Conservation (phyloP, 2,797 vertebrate genomes). For the Lateolabrax maculatus region DNA sequence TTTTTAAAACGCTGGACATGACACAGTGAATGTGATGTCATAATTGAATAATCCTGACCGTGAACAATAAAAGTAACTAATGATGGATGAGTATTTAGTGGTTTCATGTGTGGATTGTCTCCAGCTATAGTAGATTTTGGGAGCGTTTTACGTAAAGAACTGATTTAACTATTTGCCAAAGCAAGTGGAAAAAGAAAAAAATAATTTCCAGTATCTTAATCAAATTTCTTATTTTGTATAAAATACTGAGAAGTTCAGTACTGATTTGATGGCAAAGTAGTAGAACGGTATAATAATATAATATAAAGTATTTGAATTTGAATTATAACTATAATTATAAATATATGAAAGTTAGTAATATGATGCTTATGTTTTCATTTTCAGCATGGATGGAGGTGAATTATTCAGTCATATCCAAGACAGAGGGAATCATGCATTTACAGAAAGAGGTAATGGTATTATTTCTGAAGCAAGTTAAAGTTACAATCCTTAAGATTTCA, state of each 20-base stretch:
- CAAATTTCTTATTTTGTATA: neutral
- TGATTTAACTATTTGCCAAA: neutral
- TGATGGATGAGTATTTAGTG: neutral
- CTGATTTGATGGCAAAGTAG: neutral
- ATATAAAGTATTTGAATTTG: neutral
- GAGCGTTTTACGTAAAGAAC: neutral
- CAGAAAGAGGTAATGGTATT: constrained; percentile 88
- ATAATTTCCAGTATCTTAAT: neutral
- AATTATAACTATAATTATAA: neutral
- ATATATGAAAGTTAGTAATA: neutral
- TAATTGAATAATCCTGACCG: neutral
- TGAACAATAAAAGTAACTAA: neutral
- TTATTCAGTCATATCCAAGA: constrained; percentile 92
- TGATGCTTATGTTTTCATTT: constrained; percentile 56
- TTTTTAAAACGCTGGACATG: neutral
- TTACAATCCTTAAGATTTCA: neutral
- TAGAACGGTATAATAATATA: too few species aligned
- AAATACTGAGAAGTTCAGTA: neutral
- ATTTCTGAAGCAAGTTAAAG: neutral
- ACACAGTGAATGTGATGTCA: neutral
- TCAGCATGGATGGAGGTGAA: constrained; percentile 92
- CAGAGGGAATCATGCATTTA: constrained; percentile 92
- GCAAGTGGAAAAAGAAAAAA: neutral
- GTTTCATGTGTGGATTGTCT: neutral
- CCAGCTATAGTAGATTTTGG: neutral